Base-by-base conservation (phyloP, 2,797 vertebrate species). In the Acridotheres tristis region DNA sequence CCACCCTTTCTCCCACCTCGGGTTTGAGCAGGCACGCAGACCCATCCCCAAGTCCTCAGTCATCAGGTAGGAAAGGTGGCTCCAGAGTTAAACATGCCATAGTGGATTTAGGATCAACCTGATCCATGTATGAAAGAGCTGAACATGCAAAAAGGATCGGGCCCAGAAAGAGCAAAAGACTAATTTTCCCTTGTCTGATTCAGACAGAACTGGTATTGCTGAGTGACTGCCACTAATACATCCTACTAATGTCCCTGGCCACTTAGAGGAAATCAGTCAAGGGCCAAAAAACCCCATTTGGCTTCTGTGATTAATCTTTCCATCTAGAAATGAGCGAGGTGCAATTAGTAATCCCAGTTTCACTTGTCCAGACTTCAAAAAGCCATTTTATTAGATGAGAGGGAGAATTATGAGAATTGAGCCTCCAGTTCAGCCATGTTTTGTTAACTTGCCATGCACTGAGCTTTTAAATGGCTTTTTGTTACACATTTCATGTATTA, bases 331-430 rank as follows among this genome's bases (percentile, higher is more conserved):
- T 30, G 51, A 80, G 29, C 3, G 19, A 71, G 16, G 63, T 79
- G 45, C 71, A 79, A 84, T 85, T 91, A 93, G 67, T 30, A 69
- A 93, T 80, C 26, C 22, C 27, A 42, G 76, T 95, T 90, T 73
- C 51, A 81, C 22, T 61, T 57, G 17, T 53, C 27, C 54, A 40
- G 66, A 61, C 45, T 94, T 92, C 74, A 85, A 67, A 91, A 91
- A 71, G 47, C n/a, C 10, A 42, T 76, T 62, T 73, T 65, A 30
- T 54, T 92, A 72, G 50, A 83, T 42, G 54, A 66, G 42, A 51
- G 17, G 20, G 30, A 79, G 80, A 91, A 42, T 21, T 7, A 10
- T 8, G 11, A 76, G 67, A 74, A 25, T 4, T 43, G 50, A 94
- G 57, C 57, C 92, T 81, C 53, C 53, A 34, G 13, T 74, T 88